These are phyloP conservation scores for Ornithoptera alexandrae DNA, from an alignment of 2,888 invertebrate genomes.

Conservation along the genomic window DNA sequence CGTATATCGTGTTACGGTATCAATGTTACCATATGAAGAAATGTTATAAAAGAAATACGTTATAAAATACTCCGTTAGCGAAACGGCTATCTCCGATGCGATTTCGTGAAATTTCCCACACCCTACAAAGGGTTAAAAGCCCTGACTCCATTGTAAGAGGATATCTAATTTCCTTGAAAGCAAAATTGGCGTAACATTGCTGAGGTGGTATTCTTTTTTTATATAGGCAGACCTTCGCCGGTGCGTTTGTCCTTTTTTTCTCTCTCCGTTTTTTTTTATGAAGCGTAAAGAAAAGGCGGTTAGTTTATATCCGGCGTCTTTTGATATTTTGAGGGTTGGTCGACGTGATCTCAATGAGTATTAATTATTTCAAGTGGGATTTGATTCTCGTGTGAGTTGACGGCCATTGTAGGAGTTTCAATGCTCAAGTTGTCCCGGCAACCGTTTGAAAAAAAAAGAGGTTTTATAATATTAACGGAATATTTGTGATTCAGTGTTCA, in stretches of 20 bases:
- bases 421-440: slow-evolving; percentile 13
- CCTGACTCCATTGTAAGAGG: slow-evolving; percentile 68
- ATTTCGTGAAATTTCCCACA: slow-evolving; percentile 69
- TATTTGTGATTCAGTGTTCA: no score
- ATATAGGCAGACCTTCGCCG: slow-evolving; percentile 60
- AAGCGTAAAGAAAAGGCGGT: slow-evolving; percentile 79
- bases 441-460: background rate
- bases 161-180: slow-evolving; percentile 80
- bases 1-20: no score
- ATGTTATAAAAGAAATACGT: slow-evolving; percentile 17
- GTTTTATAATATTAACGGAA: no score
- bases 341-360: slow-evolving; percentile 68
- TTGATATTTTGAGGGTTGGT: slow-evolving; percentile 71
- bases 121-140: slow-evolving; percentile 70
- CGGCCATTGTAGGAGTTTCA: slow-evolving; percentile 50
- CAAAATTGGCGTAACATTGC: slow-evolving; percentile 79
- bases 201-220: slow-evolving; percentile 54
- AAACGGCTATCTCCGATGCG: slow-evolving; percentile 46
- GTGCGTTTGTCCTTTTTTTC: slow-evolving; percentile 60
- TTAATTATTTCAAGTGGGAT: slow-evolving; percentile 77
- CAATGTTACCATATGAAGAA: background rate
- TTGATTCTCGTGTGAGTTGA: slow-evolving; percentile 57
- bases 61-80: slow-evolving; percentile 29
- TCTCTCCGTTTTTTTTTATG: slow-evolving; percentile 45
- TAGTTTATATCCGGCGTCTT: slow-evolving; percentile 77